These are phyloP conservation scores for Scomber japonicus DNA, from an alignment of 2,113 vertebrate species.

Conservation along the genomic window DNA sequence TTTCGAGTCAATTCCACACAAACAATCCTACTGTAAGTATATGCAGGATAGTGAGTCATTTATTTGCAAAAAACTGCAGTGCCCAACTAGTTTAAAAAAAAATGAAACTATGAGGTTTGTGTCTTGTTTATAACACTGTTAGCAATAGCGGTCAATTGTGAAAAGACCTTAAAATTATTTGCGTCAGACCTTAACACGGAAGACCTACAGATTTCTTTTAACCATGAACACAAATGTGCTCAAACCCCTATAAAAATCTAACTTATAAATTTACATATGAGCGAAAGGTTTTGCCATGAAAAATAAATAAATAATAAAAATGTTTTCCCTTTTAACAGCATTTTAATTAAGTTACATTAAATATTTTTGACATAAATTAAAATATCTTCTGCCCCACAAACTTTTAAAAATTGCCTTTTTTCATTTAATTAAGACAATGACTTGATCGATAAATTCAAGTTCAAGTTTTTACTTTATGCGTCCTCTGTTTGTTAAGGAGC, in stretches of 20 bases:
- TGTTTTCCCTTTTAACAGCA: neutral
- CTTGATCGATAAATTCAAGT: neutral
- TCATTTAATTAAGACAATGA: neutral
- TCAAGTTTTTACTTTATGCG: neutral
- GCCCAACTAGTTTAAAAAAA: neutral
- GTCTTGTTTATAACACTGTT: neutral
- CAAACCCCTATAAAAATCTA: too few relatives aligned
- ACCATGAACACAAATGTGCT: too few relatives aligned
- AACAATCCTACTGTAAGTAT: too few relatives aligned
- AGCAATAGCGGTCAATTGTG: neutral
- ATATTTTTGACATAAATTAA: neutral
- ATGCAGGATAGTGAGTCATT: too few relatives aligned
- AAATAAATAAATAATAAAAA: too few relatives aligned
- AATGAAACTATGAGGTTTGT: neutral
- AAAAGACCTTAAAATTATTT: too few relatives aligned
- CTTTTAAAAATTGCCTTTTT: constrained; percentile 24
- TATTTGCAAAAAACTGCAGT: neutral
- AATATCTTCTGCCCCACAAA: neutral
- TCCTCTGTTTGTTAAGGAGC: constrained; percentile 10
- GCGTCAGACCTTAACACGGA: too few relatives aligned
- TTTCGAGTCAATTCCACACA: too few relatives aligned
- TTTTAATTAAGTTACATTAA: constrained; percentile 4
- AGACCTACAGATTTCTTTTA: too few relatives aligned
- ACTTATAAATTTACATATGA: too few relatives aligned
- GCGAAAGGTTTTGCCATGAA: neutral